Percentiles rank a stretch among this genome's conserved stretches.
Evolutionary conservation across 2,888 invertebrate species (phyloP).

Genomic region (Ferdinandea cuprea): DNA sequence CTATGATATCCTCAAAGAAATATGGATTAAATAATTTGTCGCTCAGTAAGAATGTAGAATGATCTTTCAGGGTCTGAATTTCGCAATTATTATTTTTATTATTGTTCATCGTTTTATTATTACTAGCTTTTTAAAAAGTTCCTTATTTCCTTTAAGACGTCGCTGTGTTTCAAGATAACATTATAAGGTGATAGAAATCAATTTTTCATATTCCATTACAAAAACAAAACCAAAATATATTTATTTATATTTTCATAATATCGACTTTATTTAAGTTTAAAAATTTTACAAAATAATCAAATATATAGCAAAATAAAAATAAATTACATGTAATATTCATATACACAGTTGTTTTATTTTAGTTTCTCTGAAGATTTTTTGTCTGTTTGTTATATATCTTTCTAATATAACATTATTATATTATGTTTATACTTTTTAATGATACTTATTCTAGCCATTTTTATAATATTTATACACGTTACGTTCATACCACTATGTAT

Average conservation of each 20-base stretch:
- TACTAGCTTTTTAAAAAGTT: no score
- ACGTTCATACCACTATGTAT: constrained; percentile 16
- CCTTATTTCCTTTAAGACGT: no score
- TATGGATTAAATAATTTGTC: no score
- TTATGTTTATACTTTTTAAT: constrained; percentile 21
- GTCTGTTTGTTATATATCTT: constrained; percentile 32
- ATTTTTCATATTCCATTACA: background rate
- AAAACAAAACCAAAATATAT: background rate
- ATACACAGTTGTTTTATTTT: constrained; percentile 62
- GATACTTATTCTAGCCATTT: constrained; percentile 41
- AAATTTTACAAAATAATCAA: constrained; percentile 73
- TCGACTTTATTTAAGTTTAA: constrained; percentile 72
- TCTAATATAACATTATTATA: constrained; percentile 20
- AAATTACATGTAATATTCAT: constrained; percentile 72
- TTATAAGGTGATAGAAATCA: no score
- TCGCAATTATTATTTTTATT: no score
- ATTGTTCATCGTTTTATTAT: no score
- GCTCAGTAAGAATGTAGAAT: no score
- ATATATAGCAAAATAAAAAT: constrained; percentile 72
- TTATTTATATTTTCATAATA: constrained; percentile 62
- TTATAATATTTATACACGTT: constrained; percentile 56
- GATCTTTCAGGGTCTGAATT: no score
- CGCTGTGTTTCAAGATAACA: no score
- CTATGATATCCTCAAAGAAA: no score
- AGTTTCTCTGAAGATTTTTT: constrained; percentile 15